Conservation (phyloP, 2,113 vertebrate genomes). For the Serilophus lunatus region DNA sequence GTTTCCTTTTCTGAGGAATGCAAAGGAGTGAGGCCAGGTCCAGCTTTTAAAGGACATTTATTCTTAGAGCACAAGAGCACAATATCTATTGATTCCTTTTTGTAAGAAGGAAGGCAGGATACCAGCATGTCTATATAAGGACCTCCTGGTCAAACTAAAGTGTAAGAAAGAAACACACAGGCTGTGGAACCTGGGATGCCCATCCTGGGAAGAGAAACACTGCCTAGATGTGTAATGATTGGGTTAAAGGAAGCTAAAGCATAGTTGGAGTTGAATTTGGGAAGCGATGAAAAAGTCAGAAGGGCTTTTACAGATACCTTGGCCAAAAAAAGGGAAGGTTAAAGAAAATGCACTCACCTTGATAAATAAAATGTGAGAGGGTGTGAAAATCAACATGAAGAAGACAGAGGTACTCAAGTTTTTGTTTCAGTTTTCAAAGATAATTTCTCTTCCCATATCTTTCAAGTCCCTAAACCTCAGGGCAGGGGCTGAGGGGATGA, state of each 20-base stretch:
- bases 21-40: not conserved
- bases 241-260: not conserved
- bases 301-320: fast-evolving
- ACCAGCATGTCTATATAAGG: not conserved
- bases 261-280: not conserved
- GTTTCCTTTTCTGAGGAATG: not conserved
- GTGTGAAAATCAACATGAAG: not conserved
- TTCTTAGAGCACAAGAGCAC: not conserved
- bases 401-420: not conserved
- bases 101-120: not conserved
- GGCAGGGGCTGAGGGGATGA: not conserved
- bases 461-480: not conserved
- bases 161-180: not conserved
- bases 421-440: not conserved
- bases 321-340: not conserved
- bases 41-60: not conserved
- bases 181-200: not conserved
- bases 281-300: not conserved
- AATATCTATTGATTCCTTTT: not conserved
- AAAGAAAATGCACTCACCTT: not conserved
- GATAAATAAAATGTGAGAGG: not conserved
- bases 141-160: not conserved
- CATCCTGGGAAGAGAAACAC: not conserved
- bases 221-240: not conserved
- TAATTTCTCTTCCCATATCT: not conserved